Base-by-base conservation (phyloP, 1,140 invertebrate species). In the Drosophila mauritiana region DNA sequence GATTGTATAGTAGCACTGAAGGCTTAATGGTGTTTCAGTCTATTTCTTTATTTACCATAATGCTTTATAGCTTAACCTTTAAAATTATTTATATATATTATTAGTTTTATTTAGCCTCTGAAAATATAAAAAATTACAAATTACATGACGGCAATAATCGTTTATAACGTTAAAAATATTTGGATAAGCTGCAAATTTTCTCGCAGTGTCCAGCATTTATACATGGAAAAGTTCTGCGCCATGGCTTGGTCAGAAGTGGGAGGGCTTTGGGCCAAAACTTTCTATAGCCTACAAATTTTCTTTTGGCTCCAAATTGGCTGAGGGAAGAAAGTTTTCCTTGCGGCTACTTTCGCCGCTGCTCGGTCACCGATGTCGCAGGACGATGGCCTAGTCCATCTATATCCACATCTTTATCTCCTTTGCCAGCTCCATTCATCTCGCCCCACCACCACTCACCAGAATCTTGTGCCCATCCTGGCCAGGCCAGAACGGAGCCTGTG, bases 221-320 rank as follows among this genome's bases (percentile, higher is more conserved):
- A 53, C 22, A 27, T 62, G 34, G 31, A 61, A 64, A 74, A 73
- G 45, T 75, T 75, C 13, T 27, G 22, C 36, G 34, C 37, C 69
- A 22, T 39, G 25, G 67, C 70, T 48, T 11, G 67, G 55, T 15
- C 43, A 59, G 15, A 10, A 17, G 27, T 15, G 27, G 27, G 48
- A 4, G 10, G 34, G 11, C 11, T 49, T 27, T 15, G 51, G 57
- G 34, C 34, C n/a, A 75, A 79, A 88, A 88, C 80, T 88, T 86
- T 86, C 74, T 63, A 78, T 86, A 86, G 83, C 82, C 82, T 88
- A 86, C 78, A 86, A 86, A 86, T 86, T 86, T 86, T 88, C 78
- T 88, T 88, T 86, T 79, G 69, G 74, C 78, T 34, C 75, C 83
- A 82, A 88, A 88, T 88, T 86, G 82, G 84, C 82, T 76, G 77